phyloP scores from a whole-genome alignment of 2,113 vertebrate species.

The Calyptomena viridis region DNA sequence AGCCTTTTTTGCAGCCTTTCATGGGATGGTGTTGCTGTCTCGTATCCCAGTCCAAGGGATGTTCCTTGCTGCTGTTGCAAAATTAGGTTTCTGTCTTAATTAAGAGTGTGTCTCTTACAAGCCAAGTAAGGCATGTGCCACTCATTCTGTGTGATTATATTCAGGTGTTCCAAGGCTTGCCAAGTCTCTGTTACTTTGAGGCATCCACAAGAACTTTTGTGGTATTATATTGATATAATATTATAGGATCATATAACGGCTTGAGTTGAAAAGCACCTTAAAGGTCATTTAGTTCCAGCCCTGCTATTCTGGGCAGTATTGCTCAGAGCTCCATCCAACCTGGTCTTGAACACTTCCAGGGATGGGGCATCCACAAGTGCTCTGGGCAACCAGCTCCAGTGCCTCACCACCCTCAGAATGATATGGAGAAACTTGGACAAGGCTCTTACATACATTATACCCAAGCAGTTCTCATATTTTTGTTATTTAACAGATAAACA shows the following conservation, averaged over 20 bases:
- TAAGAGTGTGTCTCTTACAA: neutral
- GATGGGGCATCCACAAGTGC: neutral
- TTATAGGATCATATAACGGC: neutral
- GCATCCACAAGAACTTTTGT: neutral
- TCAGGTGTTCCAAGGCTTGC: rapidly evolving
- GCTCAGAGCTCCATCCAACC: neutral
- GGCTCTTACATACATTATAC: rapidly evolving
- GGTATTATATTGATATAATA: rapidly evolving
- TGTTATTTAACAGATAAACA: neutral
- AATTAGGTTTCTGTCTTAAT: rapidly evolving
- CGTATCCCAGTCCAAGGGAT: rapidly evolving
- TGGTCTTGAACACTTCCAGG: neutral
- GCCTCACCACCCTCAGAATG: neutral
- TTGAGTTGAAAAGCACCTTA: neutral
- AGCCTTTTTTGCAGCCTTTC: neutral
- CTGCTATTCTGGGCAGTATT: neutral
- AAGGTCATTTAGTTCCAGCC: rapidly evolving
- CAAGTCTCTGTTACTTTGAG: rapidly evolving
- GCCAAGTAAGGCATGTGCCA: rapidly evolving
- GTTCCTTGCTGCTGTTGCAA: neutral
- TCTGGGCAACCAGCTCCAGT: too few relatives aligned
- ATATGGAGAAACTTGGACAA: neutral
- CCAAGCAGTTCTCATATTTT: rapidly evolving
- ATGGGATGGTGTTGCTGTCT: neutral
- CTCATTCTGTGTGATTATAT: neutral